Evolutionary conservation across 2,797 vertebrate genomes (phyloP), one percentile per base, ranked within the genome.

Genomic region (Avahi laniger): DNA sequence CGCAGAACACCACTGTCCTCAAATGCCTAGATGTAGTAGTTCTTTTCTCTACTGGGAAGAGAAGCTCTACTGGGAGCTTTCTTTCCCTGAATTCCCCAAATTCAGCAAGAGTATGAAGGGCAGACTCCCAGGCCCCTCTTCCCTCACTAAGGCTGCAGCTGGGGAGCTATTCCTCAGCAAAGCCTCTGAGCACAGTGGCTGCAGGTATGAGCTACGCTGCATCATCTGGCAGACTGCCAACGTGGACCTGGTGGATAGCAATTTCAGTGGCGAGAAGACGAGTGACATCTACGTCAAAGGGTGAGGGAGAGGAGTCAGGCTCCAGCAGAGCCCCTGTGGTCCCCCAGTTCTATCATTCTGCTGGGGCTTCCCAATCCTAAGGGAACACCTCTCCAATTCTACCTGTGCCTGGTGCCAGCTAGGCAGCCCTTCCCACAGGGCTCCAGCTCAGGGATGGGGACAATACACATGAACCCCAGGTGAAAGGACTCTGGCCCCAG

Each of bases 271-370:
- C 0, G 97, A 98, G 76, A 97, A 20, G 73, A 98, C 98, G 93
- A 98, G 98, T 0, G 98, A 99, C 89, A 98, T 99, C 97, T 99
- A 98, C 4, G 22, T 99, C 75, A 95, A 87, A 15, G 98, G 99
- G 99, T 99, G 93, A 94, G 98, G 28, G 2, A 20, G 26, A 67
- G 20, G 22, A 5, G 52, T 26, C 30, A 67, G 67, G 28, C 67
- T 48, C 43, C 26, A 2, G 52, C 24, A 46, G 18, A 13, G 48
- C 7, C 70, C 54, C 67, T 46, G 24, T 10, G 14, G 12, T 3
- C 54, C 7, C 54, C 69, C n/a, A 69, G 11, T 38, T 38, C 61
- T 15, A 6, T 11, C 41, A 72, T 26, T 52, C 46, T 57, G 22
- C 14, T 54, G 18, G 57, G 41, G 46, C 65, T n/a, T 46, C 28